Evolutionary conservation across 64 coral and sea anemone genomes (phyloP).

Genomic region (Montipora foliosa): DNA sequence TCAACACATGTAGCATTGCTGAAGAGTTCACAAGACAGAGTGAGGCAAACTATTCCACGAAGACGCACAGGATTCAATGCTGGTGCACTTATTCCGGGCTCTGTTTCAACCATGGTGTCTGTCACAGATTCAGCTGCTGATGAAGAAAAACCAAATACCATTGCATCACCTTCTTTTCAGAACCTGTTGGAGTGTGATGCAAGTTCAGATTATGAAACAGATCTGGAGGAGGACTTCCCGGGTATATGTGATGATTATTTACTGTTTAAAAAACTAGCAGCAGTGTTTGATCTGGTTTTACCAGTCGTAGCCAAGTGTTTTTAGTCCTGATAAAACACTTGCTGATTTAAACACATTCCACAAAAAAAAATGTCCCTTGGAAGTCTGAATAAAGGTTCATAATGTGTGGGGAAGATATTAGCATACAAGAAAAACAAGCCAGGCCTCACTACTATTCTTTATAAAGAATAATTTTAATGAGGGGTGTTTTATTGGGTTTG

Average conservation of each 20-base stretch:
- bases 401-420: too few relatives aligned
- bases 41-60: not conserved
- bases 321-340: too few relatives aligned
- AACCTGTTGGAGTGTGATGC: slow-evolving; percentile 43
- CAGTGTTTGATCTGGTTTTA: fast-evolving
- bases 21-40: slow-evolving; percentile 14
- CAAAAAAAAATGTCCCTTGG: too few relatives aligned
- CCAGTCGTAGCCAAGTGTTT: too few relatives aligned
- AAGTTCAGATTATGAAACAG: slow-evolving; percentile 79
- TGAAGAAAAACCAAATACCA: not conserved
- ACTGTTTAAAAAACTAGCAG: too few relatives aligned
- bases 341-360: too few relatives aligned
- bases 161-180: slow-evolving; percentile 38
- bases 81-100: slow-evolving; percentile 52
- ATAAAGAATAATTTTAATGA: too few relatives aligned
- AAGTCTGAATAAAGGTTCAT: too few relatives aligned
- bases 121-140: slow-evolving; percentile 46
- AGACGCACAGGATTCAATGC: slow-evolving; percentile 46
- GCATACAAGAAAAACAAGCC: too few relatives aligned
- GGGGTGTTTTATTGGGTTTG: too few relatives aligned
- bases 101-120: slow-evolving; percentile 67
- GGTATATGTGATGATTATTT: slow-evolving; percentile 30
- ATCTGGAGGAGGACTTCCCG: slow-evolving; percentile 76
- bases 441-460: too few relatives aligned
- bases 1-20: not conserved